phyloP scores from a whole-genome alignment of 2,797 vertebrate species.

The Mormyrops boulengeri region DNA sequence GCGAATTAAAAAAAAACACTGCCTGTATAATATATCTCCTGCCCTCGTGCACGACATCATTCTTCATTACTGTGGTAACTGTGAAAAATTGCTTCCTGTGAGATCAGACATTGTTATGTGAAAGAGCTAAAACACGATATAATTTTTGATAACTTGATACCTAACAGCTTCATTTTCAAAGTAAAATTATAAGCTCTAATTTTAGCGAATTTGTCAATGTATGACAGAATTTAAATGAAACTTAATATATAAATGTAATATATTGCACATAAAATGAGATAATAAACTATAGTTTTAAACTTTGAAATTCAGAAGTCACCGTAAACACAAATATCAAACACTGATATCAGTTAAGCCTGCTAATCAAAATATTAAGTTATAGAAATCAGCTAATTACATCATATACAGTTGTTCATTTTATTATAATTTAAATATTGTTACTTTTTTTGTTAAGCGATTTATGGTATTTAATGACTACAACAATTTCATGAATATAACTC shows the following conservation, averaged over 20 bases:
- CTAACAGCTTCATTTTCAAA: neutral
- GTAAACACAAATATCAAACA: neutral
- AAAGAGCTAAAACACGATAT: constrained; percentile 13
- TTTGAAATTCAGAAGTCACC: neutral
- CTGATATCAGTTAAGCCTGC: neutral
- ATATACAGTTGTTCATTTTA: neutral
- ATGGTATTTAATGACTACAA: neutral
- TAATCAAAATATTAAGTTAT: neutral
- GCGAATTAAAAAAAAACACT: constrained; percentile 3
- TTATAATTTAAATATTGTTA: neutral
- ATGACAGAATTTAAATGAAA: neutral
- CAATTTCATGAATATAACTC: neutral
- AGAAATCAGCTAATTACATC: neutral
- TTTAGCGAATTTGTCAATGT: neutral
- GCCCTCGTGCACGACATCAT: neutral
- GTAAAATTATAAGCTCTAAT: neutral
- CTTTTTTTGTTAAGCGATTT: neutral
- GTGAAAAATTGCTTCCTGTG: constrained; percentile 20
- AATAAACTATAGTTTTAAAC: neutral
- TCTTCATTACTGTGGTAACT: neutral
- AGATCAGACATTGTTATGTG: constrained; percentile 11
- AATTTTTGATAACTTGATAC: constrained; percentile 17
- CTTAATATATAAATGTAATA: neutral
- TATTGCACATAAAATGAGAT: neutral
- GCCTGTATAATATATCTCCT: constrained; percentile 14